Conservation (phyloP, 1,140 invertebrate genomes). For the Littorina saxatilis region DNA sequence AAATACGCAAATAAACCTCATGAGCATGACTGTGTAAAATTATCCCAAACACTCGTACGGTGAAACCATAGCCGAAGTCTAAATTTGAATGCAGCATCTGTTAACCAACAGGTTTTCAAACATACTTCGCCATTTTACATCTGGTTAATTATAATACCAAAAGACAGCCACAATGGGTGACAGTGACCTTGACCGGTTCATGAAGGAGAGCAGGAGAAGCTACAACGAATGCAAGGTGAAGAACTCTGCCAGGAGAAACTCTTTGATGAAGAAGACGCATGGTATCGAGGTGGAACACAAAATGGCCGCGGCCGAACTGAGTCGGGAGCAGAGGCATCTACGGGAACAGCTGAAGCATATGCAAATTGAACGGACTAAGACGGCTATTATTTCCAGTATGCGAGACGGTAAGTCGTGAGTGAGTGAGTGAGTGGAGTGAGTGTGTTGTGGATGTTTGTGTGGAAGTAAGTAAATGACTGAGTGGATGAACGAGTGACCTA, state of each 20-base stretch:
- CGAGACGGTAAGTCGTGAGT: slow-evolving; percentile 52
- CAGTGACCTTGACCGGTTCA: slow-evolving; percentile 50
- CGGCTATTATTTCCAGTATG: slow-evolving; percentile 37
- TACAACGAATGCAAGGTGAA: slow-evolving; percentile 58
- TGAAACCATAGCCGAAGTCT: too few species aligned
- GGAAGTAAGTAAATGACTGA: not conserved
- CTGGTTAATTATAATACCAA: too few species aligned
- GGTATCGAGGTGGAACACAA: slow-evolving; percentile 57
- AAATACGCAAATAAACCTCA: too few species aligned
- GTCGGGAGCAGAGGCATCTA: slow-evolving; percentile 58
- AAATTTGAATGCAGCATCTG: too few species aligned
- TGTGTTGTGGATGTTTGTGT: not conserved
- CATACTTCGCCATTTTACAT: not conserved
- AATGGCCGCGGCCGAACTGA: slow-evolving; percentile 46
- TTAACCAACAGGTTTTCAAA: too few species aligned
- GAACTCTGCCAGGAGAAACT: slow-evolving; percentile 59
- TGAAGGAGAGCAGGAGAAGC: slow-evolving; percentile 60
- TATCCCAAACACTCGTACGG: too few species aligned
- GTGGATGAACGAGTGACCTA: not conserved
- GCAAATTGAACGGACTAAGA: slow-evolving; percentile 59
- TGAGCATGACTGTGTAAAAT: too few species aligned
- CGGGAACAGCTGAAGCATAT: slow-evolving; percentile 56
- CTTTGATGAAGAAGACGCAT: slow-evolving; percentile 58
- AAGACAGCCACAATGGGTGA: slow-evolving; percentile 47
- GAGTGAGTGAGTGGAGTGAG: too few species aligned